phyloP scores from a whole-genome alignment of 2,888 invertebrate genomes.

The Spialia ferax region DNA sequence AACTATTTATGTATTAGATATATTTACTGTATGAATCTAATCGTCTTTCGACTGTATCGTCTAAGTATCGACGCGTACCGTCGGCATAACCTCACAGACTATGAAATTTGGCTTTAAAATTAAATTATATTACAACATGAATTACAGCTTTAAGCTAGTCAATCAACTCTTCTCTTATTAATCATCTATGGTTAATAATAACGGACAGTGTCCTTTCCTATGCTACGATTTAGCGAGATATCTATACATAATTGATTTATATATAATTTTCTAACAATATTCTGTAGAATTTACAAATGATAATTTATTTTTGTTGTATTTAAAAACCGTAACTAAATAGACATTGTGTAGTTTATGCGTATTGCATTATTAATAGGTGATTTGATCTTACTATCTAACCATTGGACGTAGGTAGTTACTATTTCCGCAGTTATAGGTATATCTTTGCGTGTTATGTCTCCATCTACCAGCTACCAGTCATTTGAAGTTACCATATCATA shows the following conservation, averaged over 20 bases:
- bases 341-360: conserved; percentile 53
- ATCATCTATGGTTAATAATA: conserved; percentile 72
- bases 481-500: conserved; percentile 47
- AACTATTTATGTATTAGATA: conserved; percentile 81
- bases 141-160: conserved; percentile 83
- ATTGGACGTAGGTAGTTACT: conserved; percentile 57
- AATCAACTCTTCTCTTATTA: conserved; percentile 67
- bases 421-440: conserved; percentile 68
- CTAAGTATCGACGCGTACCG: conserved; percentile 74
- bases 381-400: conserved; percentile 58
- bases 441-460: conserved; percentile 53
- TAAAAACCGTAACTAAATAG: conserved; percentile 66
- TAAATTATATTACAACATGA: conserved; percentile 75
- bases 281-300: conserved; percentile 80
- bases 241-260: conserved; percentile 75
- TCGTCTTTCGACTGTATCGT: conserved; percentile 76
- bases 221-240: conserved; percentile 72
- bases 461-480: conserved; percentile 25
- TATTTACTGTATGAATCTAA: conserved; percentile 76
- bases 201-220: conserved; percentile 64
- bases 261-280: conserved; percentile 83
- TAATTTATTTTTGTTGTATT: conserved; percentile 73
- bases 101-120: conserved; percentile 85
- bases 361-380: conserved; percentile 64
- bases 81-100: conserved; percentile 86